Evolutionary conservation across 2,888 invertebrate species (phyloP), one percentile per base, ranked within the genome.

Genomic region (Thelaira solivaga): DNA sequence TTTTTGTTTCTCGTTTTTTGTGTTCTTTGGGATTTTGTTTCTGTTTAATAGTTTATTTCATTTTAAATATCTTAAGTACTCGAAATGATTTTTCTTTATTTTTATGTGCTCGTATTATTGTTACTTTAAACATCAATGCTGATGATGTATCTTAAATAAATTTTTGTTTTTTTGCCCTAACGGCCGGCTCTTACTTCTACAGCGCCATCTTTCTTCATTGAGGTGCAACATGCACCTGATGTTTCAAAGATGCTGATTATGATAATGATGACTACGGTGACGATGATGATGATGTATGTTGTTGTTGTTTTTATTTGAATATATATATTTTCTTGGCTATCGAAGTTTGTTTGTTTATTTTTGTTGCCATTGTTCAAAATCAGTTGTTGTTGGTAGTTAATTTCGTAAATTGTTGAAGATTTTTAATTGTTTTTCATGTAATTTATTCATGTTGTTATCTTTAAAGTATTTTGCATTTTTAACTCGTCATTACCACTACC

Each of bases 361-460:
- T 49, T 51, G 26, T 45, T 71, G 49, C 18, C 51, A 55, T 29
- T 55, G 55, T 45, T 72, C 45, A 34, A 51, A 41, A 65, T 61
- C 49, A 43, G 47, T 55, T 55, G 64, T 26, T 69, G 73, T 67
- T 75, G 16, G n/a, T n/a, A n/a, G 43, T 68, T 76, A 55, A 65
- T 73, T 80, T 76, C 36, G 68, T 78, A 72, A 75, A 74, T 62
- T 77, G 78, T 69, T 69, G 51, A 78, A 79, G 80, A 75, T 77
- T 71, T 81, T 81, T 81, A 77, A 81, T 80, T 80, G 77, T 81
- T 80, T 81, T 74, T 72, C 75, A 61, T 78, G 78, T 78, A 78
- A 71, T 78, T 78, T 74, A 74, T 78, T 74, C 69, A 71, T 78
- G 74, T 74, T 78, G 78, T 78, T 78, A 74, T 78, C 78, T 78